Evolutionary conservation across 1,140 invertebrate species (phyloP), one percentile per base, ranked within the genome.

Genomic region (Mactra quadrangularis): DNA sequence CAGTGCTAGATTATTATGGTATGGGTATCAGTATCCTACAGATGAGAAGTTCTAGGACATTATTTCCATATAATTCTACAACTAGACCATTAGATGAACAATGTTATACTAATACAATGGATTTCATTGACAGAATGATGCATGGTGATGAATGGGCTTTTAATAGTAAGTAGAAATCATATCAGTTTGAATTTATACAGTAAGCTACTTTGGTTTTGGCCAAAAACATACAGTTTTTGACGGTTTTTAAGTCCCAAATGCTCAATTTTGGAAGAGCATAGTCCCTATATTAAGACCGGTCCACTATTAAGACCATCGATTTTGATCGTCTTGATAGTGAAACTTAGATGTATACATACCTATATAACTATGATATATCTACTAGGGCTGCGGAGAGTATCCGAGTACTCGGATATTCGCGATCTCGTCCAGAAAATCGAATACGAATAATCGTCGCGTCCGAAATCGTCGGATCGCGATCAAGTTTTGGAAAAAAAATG

Each of bases 81-180:
- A 66, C 59, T 53, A 70, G 77, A 50, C 17, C 29, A 3, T 55
- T 82, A 13, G 62, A 35, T 22, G 47, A 74, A 35, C 55, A 64
- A 22, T 82, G 79, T 41, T 82, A 82, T 35, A 52, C 27, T 3
- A 59, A 75, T 50, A 82, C 68, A 7, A 82, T 82, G 79, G 57
- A 35, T 17, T 82, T 82, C 50, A 27, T 82, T 29, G 79, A 82
- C 22, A 27, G 70, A 17, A 59, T 82, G 25, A 60, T 82, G 19
- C 11, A 11, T 19, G 79, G 79, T 3, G 70, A 74, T n/a, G 59
- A 62, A 53, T 82, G 79, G 79, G 79, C 79, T 1, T 27, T 82
- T 13, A 29, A 71, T 45, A 82, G 79, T 82, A 74, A 60, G 79
- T 82, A 31, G 52, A 17, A 11, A 7, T 29, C 13, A 47, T 19